Conservation (phyloP, 2,888 invertebrate genomes). For the Agrochola lota region DNA sequence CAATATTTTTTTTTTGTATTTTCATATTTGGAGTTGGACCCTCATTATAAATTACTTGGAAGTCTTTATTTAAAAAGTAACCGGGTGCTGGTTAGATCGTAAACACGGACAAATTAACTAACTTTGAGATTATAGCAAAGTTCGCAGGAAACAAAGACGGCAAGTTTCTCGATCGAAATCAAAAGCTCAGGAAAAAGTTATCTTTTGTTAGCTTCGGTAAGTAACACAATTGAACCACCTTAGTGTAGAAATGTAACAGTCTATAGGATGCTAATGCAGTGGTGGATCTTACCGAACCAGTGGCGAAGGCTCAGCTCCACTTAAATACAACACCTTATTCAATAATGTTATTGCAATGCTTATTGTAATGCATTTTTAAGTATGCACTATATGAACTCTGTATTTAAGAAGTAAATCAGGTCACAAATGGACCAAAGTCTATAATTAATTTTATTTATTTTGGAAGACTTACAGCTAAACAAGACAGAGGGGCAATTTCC, state of each 20-base stretch:
- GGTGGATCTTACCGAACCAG: no score
- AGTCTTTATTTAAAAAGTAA: slow-evolving; percentile 31
- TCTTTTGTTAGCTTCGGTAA: slow-evolving; percentile 55
- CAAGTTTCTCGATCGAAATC: slow-evolving; percentile 70
- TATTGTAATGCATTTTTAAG: no score
- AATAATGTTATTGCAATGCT: no score
- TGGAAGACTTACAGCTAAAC: no score
- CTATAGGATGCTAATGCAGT: no score
- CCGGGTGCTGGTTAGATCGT: slow-evolving; percentile 25
- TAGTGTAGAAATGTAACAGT: slow-evolving; percentile 11
- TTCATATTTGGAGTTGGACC: neutral
- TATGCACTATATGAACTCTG: no score
- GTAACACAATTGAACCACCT: slow-evolving; percentile 55
- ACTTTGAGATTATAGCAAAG: slow-evolving; percentile 52
- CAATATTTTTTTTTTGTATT: neutral
- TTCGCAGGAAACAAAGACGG: slow-evolving; percentile 60
- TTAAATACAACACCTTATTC: no score
- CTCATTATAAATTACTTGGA: slow-evolving; percentile 26
- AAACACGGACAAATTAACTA: slow-evolving; percentile 34
- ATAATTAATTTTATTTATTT: no score
- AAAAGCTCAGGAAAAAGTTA: slow-evolving; percentile 62
- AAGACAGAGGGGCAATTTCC: no score
- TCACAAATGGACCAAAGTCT: no score
- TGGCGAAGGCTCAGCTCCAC: no score
- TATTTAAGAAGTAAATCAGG: no score